A percentile compares a stretch with the other conserved stretches of the same genome.
These are phyloP conservation scores for Muricea muricata DNA, from an alignment of 92 coral and sea anemone species.

Conservation along the genomic window DNA sequence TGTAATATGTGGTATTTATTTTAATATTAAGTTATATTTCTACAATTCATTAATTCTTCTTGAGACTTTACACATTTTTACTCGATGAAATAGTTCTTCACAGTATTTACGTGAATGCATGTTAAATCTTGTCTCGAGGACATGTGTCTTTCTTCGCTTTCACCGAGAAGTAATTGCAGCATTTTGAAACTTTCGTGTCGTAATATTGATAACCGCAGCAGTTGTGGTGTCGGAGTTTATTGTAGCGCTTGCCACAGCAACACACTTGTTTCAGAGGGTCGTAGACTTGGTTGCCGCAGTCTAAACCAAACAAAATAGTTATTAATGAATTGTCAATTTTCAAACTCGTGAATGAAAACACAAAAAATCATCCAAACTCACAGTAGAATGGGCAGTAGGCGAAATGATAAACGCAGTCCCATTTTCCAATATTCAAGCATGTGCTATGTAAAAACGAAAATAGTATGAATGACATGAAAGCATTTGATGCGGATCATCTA, in stretches of 20 bases:
- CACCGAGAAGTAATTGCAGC: constrained; percentile 9
- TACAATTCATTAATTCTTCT: too few relatives aligned
- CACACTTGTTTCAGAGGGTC: constrained; percentile 4
- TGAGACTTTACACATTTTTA: too few relatives aligned
- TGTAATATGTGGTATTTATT: too few relatives aligned
- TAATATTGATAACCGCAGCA: constrained; percentile 9
- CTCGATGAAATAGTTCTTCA: too few relatives aligned
- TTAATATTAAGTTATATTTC: too few relatives aligned
- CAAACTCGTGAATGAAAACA: too few relatives aligned
- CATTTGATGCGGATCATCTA: not conserved
- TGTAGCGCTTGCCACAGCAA: not conserved
- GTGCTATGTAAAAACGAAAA: not conserved
- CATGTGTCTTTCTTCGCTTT: not conserved
- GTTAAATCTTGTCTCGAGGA: constrained; percentile 2
- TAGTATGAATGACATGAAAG: not conserved
- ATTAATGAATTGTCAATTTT: too few relatives aligned
- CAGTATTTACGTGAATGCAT: too few relatives aligned
- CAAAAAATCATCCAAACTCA: not conserved
- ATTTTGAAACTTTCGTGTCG: not conserved
- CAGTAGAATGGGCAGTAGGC: constrained; percentile 36
- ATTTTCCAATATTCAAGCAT: constrained; percentile 6
- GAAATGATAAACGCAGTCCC: constrained; percentile 27
- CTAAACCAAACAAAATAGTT: not conserved
- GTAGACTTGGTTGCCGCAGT: constrained; percentile 4
- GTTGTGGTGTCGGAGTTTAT: not conserved